A percentile compares a stretch with the other conserved stretches of the same genome.
Evolutionary conservation across 2,888 invertebrate genomes (phyloP).

Genomic region (Sclerodermus sp.): DNA sequence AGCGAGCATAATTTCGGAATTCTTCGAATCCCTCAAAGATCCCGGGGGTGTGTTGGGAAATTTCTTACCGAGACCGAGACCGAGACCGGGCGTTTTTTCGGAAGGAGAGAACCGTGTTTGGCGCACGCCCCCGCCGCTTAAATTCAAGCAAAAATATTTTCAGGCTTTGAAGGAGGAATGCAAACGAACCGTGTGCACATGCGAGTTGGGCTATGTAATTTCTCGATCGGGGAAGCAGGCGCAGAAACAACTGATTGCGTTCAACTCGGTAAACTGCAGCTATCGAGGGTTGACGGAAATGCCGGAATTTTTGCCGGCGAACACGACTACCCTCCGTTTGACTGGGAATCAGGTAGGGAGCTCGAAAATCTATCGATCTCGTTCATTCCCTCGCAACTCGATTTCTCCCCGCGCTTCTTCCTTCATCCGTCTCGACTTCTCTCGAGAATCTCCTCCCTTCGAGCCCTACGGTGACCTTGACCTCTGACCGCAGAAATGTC

Average conservation of each 20-base stretch:
- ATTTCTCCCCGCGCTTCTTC: no score
- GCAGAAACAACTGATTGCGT: conserved; percentile 61
- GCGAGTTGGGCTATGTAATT: conserved; percentile 68
- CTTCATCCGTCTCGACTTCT: no score
- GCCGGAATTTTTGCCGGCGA: conserved; percentile 66
- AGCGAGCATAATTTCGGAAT: no score
- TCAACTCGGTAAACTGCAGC: conserved; percentile 72
- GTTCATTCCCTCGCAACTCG: neutral
- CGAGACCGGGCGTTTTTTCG: no score
- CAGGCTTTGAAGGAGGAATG: conserved; percentile 66
- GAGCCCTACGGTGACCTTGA: no score
- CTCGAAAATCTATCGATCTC: neutral
- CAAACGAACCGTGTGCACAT: conserved; percentile 63
- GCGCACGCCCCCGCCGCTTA: no score
- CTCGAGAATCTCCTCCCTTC: no score
- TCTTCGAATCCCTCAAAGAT: no score
- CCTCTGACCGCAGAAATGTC: no score
- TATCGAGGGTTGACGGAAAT: conserved; percentile 62
- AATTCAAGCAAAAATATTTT: conserved; percentile 9
- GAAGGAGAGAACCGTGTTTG: no score
- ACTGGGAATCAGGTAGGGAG: conserved; percentile 67
- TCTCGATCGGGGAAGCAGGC: conserved; percentile 51
- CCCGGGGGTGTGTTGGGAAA: no score
- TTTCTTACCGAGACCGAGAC: no score
- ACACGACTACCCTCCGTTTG: conserved; percentile 68